phyloP scores from a whole-genome alignment of 2,113 vertebrate genomes.

The Nesospiza acunhae region DNA sequence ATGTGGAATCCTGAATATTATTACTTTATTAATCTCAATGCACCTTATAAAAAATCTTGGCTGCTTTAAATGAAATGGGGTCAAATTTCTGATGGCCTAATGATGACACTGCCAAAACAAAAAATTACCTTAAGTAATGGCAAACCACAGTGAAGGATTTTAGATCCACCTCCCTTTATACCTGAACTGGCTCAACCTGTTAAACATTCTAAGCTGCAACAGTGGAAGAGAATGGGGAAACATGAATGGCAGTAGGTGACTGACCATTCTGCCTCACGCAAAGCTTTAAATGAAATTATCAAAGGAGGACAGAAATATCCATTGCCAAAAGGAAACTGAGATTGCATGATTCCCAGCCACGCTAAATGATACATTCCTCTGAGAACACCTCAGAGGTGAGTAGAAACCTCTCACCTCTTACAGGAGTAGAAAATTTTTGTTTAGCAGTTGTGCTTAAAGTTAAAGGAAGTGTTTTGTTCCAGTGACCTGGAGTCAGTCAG shows the following conservation, averaged over 20 bases:
- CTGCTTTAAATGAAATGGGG: not conserved
- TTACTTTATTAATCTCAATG: not conserved
- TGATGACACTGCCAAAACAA: not conserved
- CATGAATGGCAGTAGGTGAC: not conserved
- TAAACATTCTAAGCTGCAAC: not conserved
- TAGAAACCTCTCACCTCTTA: not conserved
- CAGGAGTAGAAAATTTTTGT: not conserved
- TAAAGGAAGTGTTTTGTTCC: constrained; percentile 36
- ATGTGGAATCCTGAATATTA: not conserved
- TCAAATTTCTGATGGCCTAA: not conserved
- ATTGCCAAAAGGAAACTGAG: not conserved
- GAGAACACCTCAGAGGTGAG: not conserved
- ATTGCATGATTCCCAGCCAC: not conserved
- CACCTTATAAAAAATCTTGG: not conserved
- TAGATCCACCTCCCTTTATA: not conserved
- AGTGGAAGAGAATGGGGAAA: not conserved
- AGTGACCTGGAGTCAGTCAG: not conserved
- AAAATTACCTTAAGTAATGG: not conserved
- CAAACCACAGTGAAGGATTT: not conserved
- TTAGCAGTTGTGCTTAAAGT: constrained; percentile 12
- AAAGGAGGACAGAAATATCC: not conserved
- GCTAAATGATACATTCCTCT: not conserved
- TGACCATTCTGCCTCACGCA: not conserved
- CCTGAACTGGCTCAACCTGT: not conserved
- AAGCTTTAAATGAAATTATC: not conserved